Base-by-base conservation (phyloP, 2,113 vertebrate genomes). In the Stictonetta naevosa region DNA sequence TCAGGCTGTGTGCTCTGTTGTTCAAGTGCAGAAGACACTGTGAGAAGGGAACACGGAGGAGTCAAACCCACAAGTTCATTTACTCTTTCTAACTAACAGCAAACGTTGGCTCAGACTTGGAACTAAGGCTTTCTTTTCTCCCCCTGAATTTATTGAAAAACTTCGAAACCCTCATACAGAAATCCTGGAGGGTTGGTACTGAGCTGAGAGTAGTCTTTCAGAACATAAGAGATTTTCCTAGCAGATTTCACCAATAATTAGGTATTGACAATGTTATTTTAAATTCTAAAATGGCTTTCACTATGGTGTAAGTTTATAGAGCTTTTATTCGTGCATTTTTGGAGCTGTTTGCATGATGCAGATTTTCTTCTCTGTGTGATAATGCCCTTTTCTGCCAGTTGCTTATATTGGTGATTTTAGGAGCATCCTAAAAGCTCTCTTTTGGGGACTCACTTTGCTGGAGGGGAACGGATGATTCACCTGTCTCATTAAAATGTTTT, bases 1-100 rank as follows among this genome's bases (percentile, higher is more conserved):
- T 97, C 94, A 67, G 90, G 91, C 63, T 93, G 89, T 90, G 95
- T 81, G 96, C 97, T 96, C 97, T 95, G 91, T 56, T 6, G 19
- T 95, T 96, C 82, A 56, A 93, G 94, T 91, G 95, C 66, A 88
- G 63, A 31, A 87, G 79, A 91, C 85, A 79, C 85, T 21, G 81
- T 40, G 79, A 86, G 89, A 76, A 79, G 88, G 94, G 58, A 86
- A 86, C 88, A 68, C 88, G 64, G 78, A 86, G 72, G 76, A 91
- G 76, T 82, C 88, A 92, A 74, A 94, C 58, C 83, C 90, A 74
- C 88, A 92, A 96, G 88, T 93, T 95, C 73, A 36, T 94, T 96
- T 87, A 7, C 81, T 92, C 72, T 75, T 68, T 94, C 72, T n/a
- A 83, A 66, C 95, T 91, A 9, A 62, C 64, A 64, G 90, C 56